Evolutionary conservation across 2,888 invertebrate genomes (phyloP), one percentile per base, ranked within the genome.

Genomic region (Nomada ruficornis): DNA sequence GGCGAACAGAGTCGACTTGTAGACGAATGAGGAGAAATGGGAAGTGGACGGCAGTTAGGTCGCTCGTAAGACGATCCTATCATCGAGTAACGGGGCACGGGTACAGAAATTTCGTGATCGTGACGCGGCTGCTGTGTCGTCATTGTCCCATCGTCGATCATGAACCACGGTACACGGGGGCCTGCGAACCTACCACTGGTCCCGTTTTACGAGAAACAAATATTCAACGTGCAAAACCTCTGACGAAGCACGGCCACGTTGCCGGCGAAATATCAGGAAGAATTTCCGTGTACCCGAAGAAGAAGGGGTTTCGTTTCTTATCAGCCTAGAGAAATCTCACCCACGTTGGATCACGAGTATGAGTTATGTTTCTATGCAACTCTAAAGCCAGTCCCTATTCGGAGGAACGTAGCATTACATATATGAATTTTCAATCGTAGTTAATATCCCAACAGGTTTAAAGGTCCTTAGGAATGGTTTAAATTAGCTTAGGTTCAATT

Each of bases 21-120:
- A 50, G 68, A 80, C 67, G 80, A 75, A 77, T 75, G 81, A 73
- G 79, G 73, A 70, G 72, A 74, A 81, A 85, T 62, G 76, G 59
- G 78, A 74, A 77, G 79, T 80, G 71, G 81, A 81, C 83, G 80
- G 77, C 82, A n/a, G 67, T 79, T 68, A 42, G 77, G 77, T 80
- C 77, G 72, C 73, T 83, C 63, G 57, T 90, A 88, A 87, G 91
- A 91, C 86, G 92, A 92, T 93, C 90, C 91, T 91, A 92, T 92
- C 92, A 89, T 91, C 90, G 92, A 89, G 87, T 93, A 93, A 93
- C 93, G 93, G 93, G 87, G 88, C 79, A 90, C 89, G 90, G 86
- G 87, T 86, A 83, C 89, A 89, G 90, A 91, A 91, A 90, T 92
- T 93, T 93, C 91, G 90, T 91, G 93, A 92, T 92, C 92, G 90